A percentile compares a stretch with the other conserved stretches of the same genome.
phyloP scores from a whole-genome alignment of 2,113 vertebrate species.

The Chaetops frenatus region DNA sequence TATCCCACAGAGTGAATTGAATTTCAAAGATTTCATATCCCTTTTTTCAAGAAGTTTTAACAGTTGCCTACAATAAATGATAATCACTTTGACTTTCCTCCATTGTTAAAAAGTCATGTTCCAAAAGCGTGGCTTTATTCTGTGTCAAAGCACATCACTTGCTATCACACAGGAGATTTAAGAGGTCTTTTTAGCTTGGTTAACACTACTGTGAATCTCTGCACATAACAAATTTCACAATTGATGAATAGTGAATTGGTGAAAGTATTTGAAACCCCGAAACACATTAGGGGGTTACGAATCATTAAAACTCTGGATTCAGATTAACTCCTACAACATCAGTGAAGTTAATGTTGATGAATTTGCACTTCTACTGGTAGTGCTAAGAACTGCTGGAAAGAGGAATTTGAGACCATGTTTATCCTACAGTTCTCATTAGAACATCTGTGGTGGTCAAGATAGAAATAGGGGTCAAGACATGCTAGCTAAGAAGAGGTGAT shows the following conservation, averaged over 20 bases:
- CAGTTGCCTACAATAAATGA: background rate
- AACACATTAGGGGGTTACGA: background rate
- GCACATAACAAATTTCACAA: background rate
- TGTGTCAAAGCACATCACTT: background rate
- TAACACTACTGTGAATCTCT: background rate
- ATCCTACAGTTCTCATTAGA: background rate
- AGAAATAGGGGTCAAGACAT: background rate
- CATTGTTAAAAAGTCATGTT: background rate
- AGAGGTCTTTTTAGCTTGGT: background rate
- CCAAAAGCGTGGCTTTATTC: background rate
- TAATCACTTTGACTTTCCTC: background rate
- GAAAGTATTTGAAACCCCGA: background rate
- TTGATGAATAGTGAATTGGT: background rate
- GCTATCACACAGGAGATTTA: background rate
- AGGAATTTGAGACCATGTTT: rapidly evolving
- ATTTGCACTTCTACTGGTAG: background rate
- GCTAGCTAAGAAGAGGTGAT: background rate
- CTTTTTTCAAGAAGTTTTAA: background rate
- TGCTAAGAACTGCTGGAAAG: background rate
- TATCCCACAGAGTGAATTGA: background rate
- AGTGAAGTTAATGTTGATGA: background rate
- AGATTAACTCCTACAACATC: background rate
- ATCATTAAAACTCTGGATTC: background rate
- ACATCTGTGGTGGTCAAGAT: background rate
- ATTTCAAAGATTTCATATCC: background rate